phyloP scores from a whole-genome alignment of 2,888 invertebrate genomes.

The Brenthis daphne region DNA sequence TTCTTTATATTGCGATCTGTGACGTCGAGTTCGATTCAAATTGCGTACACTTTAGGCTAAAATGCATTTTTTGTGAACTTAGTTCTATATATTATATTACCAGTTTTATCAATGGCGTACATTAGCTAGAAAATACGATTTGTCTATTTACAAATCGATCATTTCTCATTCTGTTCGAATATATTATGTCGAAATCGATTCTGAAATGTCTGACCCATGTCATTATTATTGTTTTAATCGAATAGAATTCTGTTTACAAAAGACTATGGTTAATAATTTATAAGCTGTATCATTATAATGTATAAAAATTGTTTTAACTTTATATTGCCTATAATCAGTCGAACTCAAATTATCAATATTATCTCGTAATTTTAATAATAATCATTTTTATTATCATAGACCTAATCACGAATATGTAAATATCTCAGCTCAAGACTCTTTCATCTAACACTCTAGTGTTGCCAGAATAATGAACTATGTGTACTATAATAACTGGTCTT shows the following conservation, averaged over 20 bases:
- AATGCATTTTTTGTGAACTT: slow-evolving; percentile 2
- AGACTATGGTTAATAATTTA: slow-evolving; percentile 22
- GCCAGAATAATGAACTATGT: slow-evolving; percentile 31
- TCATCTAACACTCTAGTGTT: slow-evolving; percentile 36
- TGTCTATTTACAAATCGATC: slow-evolving; percentile 19
- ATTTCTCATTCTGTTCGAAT: slow-evolving; percentile 30
- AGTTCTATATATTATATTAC: neutral
- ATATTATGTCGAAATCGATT: slow-evolving; percentile 24
- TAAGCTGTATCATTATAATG: slow-evolving; percentile 22
- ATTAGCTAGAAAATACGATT: slow-evolving; percentile 17
- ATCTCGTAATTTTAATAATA: slow-evolving; percentile 19
- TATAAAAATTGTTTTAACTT: slow-evolving; percentile 24
- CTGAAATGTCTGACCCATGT: slow-evolving; percentile 17
- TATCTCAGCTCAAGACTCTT: slow-evolving; percentile 39
- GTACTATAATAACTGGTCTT: slow-evolving; percentile 27
- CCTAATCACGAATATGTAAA: slow-evolving; percentile 40
- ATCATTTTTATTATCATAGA: slow-evolving; percentile 33
- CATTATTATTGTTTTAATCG: slow-evolving; percentile 11
- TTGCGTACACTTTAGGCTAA: slow-evolving; percentile 15
- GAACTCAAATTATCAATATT: slow-evolving; percentile 29
- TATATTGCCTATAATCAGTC: slow-evolving; percentile 17
- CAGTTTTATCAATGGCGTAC: slow-evolving; percentile 4
- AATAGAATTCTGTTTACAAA: slow-evolving; percentile 20
- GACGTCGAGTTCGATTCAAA: neutral
- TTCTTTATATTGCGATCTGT: no score